Evolutionary conservation across 2,888 invertebrate genomes (phyloP).

Genomic region (Patella pellucida): DNA sequence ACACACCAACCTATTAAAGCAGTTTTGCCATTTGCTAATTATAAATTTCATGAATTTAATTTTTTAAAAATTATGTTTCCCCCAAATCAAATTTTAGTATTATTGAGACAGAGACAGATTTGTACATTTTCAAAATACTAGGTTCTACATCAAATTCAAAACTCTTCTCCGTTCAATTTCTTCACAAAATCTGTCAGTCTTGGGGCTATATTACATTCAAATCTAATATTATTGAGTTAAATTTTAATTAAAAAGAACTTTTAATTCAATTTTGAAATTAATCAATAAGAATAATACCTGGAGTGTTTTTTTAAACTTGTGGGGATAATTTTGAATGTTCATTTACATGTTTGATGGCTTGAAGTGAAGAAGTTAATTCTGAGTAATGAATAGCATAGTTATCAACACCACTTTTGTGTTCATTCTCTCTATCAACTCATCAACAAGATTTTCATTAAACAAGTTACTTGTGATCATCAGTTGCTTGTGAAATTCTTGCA

Average conservation of each 20-base stretch:
- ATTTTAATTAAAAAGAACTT: not conserved
- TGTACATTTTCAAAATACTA: too few relatives aligned
- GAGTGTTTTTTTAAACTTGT: not conserved
- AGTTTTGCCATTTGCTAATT: too few relatives aligned
- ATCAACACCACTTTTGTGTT: constrained; percentile 5
- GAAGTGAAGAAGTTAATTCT: constrained; percentile 5
- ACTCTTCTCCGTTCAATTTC: too few relatives aligned
- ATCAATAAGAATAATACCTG: not conserved
- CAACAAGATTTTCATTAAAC: constrained; percentile 7
- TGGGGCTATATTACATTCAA: not conserved
- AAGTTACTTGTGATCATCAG: not conserved
- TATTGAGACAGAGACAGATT: too few relatives aligned
- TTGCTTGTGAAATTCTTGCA: not conserved
- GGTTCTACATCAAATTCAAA: too few relatives aligned
- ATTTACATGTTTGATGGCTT: not conserved
- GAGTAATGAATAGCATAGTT: not conserved
- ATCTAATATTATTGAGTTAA: not conserved
- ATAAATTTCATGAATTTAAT: too few relatives aligned
- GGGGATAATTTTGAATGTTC: not conserved
- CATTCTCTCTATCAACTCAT: not conserved
- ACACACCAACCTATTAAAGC: too few relatives aligned
- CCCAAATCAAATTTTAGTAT: too few relatives aligned
- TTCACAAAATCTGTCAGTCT: too few relatives aligned
- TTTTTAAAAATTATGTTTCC: too few relatives aligned
- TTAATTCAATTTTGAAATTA: not conserved